Conservation (phyloP, 2,888 invertebrate genomes). For the Pristionchus japonicus region DNA sequence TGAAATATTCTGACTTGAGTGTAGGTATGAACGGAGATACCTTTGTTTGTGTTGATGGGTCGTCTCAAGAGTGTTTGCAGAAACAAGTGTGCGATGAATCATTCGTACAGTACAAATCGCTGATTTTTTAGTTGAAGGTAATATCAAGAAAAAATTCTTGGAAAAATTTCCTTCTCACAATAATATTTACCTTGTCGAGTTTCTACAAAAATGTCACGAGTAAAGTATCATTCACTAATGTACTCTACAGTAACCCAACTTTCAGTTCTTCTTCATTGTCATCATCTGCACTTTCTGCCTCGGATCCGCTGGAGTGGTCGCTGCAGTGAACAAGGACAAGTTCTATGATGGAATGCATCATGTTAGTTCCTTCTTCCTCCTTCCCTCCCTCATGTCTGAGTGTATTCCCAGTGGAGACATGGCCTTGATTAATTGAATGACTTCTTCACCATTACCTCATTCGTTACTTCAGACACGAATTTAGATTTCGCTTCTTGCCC, state of each 20-base stretch:
- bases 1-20: not conserved
- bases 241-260: not conserved
- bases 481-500: not conserved
- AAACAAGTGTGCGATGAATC: too few relatives aligned
- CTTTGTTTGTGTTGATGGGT: not conserved
- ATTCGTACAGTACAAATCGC: too few relatives aligned
- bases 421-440: not conserved
- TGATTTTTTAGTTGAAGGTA: too few relatives aligned
- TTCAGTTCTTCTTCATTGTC: constrained; percentile 70
- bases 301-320: constrained; percentile 65
- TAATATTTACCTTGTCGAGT: too few relatives aligned
- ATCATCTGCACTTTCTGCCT: constrained; percentile 67
- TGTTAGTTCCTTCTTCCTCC: constrained; percentile 48
- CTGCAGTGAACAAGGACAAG: constrained; percentile 64
- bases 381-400: not conserved
- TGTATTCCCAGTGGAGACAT: not conserved
- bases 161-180: too few relatives aligned
- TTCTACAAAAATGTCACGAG: not conserved
- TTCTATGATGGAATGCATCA: constrained; percentile 64
- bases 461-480: not conserved
- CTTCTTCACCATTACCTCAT: not conserved
- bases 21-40: not conserved
- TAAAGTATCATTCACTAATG: not conserved
- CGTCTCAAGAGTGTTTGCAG: too few relatives aligned
- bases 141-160: too few relatives aligned